A percentile compares a stretch with the other conserved stretches of the same genome.
Evolutionary conservation across 1,140 invertebrate species (phyloP).

Genomic region (Coenobita brevimanus): DNA sequence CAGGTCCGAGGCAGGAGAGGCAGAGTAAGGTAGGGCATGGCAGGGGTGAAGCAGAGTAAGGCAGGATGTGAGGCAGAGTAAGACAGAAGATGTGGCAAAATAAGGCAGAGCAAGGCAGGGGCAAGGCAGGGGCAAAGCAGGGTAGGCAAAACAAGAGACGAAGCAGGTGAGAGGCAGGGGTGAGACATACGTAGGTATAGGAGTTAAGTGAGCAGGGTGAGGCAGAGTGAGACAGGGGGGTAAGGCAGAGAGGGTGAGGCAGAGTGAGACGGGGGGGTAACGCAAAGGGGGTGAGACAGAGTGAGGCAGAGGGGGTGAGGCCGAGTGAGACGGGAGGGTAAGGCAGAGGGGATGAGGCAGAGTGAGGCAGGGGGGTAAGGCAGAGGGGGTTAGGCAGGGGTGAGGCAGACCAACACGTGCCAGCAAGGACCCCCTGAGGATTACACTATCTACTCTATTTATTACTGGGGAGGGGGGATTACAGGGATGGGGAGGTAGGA

Average conservation of each 20-base stretch:
- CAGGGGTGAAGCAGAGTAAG: too few species aligned
- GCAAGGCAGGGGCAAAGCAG: too few species aligned
- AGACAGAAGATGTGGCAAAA: too few species aligned
- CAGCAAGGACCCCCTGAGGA: background rate
- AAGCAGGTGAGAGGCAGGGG: too few species aligned
- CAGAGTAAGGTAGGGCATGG: too few species aligned
- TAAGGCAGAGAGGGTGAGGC: too few species aligned
- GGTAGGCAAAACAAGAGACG: too few species aligned
- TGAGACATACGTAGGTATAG: too few species aligned
- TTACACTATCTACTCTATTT: conserved; percentile 42
- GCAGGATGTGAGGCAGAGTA: too few species aligned
- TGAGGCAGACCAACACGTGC: conserved; percentile 1
- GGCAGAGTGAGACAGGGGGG: background rate
- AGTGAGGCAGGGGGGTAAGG: background rate
- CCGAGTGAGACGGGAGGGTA: background rate
- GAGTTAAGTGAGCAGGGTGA: too few species aligned
- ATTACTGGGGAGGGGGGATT: conserved; percentile 28
- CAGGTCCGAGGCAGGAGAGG: too few species aligned
- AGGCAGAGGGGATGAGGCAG: background rate
- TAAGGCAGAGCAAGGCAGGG: too few species aligned
- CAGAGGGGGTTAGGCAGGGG: background rate
- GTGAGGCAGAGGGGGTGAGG: background rate
- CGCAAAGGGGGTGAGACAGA: background rate
- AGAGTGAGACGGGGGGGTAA: background rate
- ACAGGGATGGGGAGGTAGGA: background rate